Percentiles rank a stretch among this genome's conserved stretches.
Evolutionary conservation across 2,888 invertebrate genomes (phyloP).

Genomic region (Oscheius onirici): DNA sequence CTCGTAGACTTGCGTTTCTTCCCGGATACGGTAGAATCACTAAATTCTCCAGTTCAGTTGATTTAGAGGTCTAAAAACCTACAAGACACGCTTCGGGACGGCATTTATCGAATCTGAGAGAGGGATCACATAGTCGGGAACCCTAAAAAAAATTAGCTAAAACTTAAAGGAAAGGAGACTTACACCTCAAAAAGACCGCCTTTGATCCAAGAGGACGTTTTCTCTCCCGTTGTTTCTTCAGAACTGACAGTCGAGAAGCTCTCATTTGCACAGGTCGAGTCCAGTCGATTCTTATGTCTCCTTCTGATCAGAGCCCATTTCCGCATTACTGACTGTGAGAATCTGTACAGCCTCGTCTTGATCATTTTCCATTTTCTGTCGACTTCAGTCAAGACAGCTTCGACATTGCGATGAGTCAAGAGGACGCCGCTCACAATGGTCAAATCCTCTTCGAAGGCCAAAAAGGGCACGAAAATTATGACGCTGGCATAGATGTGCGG

Average conservation of each 20-base stretch:
- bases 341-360: slow-evolving; percentile 51
- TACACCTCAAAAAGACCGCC: not conserved
- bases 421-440: slow-evolving; percentile 76
- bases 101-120: not conserved
- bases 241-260: no score
- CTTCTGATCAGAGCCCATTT: slow-evolving; percentile 53
- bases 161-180: not conserved
- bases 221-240: no score
- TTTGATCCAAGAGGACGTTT: no score
- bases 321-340: slow-evolving; percentile 55
- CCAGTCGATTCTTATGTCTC: slow-evolving; percentile 35
- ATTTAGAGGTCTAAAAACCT: no score
- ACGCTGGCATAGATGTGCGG: slow-evolving; percentile 82
- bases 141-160: not conserved
- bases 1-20: not conserved
- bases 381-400: slow-evolving; percentile 75
- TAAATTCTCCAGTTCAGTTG: not conserved
- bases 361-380: slow-evolving; percentile 73
- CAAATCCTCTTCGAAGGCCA: slow-evolving; percentile 80
- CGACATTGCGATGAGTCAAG: slow-evolving; percentile 77
- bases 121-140: not conserved
- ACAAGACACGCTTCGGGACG: slow-evolving; percentile 24
- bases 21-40: slow-evolving; percentile 1
- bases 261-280: slow-evolving; percentile 14
- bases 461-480: slow-evolving; percentile 82